Evolutionary conservation across 2,888 invertebrate species (phyloP).

Genomic region (Cabera pusaria): DNA sequence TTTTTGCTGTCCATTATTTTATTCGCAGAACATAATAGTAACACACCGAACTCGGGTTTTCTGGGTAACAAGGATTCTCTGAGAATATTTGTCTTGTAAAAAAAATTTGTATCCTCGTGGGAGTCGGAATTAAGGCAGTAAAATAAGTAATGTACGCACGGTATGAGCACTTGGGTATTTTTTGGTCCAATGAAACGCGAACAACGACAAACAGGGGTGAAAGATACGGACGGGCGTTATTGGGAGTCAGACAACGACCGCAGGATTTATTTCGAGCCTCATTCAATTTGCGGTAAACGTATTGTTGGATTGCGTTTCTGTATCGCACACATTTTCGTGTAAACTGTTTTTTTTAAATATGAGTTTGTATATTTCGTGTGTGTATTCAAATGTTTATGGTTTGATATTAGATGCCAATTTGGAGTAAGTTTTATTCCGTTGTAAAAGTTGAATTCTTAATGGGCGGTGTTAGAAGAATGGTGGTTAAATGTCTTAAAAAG

Average conservation of each 20-base stretch:
- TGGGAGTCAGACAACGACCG: conserved; percentile 74
- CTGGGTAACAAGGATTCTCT: conserved; percentile 9
- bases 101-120: conserved; percentile 18
- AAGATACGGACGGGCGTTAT: conserved; percentile 64
- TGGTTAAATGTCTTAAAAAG: conserved; percentile 48
- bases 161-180: conserved; percentile 49
- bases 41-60: conserved; percentile 10
- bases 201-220: conserved; percentile 70
- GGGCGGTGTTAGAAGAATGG: conserved; percentile 16
- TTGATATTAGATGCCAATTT: conserved; percentile 17
- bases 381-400: conserved; percentile 14
- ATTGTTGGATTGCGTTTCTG: conserved; percentile 73
- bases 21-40: conserved; percentile 18
- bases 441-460: conserved; percentile 15
- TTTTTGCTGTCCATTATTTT: conserved; percentile 39
- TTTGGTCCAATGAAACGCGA: conserved; percentile 47
- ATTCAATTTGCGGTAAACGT: conserved; percentile 79
- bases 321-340: conserved; percentile 52
- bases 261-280: conserved; percentile 77
- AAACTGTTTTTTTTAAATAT: conserved; percentile 47
- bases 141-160: conserved; percentile 37
- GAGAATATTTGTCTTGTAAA: conserved; percentile 21
- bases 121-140: conserved; percentile 26
- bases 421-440: conserved; percentile 12
- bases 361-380: conserved; percentile 15